phyloP scores from a whole-genome alignment of 2,888 invertebrate species.

The Drosophila nigricruria region DNA sequence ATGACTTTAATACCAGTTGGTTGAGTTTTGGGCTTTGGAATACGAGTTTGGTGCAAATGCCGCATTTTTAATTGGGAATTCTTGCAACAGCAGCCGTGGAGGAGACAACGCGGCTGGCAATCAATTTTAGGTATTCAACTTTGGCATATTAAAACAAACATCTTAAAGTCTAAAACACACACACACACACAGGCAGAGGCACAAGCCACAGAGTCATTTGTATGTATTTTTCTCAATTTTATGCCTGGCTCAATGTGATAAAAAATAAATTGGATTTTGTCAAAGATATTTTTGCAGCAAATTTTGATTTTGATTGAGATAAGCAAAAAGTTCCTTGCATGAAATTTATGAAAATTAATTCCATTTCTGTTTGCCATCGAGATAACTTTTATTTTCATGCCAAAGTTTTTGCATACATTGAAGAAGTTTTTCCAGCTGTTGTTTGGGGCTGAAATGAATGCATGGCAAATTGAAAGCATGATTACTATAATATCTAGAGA shows the following conservation, averaged over 20 bases:
- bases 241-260: conserved; percentile 14
- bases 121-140: conserved; percentile 36
- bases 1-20: conserved; percentile 66
- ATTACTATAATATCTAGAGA: not conserved
- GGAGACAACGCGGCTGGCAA: conserved; percentile 14
- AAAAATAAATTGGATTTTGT: conserved; percentile 9
- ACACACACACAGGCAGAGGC: not conserved
- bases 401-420: conserved; percentile 9
- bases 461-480: not conserved
- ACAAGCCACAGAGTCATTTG: not conserved
- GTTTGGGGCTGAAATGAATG: not conserved
- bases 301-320: conserved; percentile 23
- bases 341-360: conserved; percentile 7
- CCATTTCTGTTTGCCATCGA: conserved; percentile 5
- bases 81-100: conserved; percentile 29
- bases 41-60: conserved; percentile 37
- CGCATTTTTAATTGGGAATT: conserved; percentile 35
- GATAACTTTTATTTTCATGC: conserved; percentile 5
- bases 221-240: conserved; percentile 27
- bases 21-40: conserved; percentile 33
- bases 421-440: not conserved
- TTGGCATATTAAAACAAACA: conserved; percentile 40
- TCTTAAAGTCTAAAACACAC: conserved; percentile 21
- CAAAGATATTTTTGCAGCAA: conserved; percentile 1
- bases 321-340: not conserved